Evolutionary conservation across 2,113 vertebrate genomes (phyloP).

Genomic region (Cynopterus brachyotis): DNA sequence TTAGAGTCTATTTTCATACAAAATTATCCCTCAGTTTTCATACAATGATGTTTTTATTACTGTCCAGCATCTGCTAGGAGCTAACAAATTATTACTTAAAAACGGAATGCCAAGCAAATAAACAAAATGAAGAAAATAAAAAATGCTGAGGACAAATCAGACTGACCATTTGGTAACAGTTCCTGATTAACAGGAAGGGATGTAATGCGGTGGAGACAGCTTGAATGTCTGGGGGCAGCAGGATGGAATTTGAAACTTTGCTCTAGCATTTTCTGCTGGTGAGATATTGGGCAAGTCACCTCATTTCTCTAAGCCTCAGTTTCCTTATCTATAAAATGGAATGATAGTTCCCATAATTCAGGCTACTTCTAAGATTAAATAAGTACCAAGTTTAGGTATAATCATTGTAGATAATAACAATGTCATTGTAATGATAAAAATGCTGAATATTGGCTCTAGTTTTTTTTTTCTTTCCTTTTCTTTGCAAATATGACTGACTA

Average conservation of each 20-base stretch:
- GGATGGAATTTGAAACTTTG: background rate
- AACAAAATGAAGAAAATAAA: background rate
- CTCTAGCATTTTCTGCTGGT: background rate
- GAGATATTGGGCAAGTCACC: background rate
- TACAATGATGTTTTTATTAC: background rate
- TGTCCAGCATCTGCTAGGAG: background rate
- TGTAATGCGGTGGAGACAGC: accelerated
- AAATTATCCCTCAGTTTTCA: background rate
- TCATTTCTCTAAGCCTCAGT: background rate
- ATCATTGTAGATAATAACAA: background rate
- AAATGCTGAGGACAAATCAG: background rate
- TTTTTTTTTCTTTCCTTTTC: background rate
- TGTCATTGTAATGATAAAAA: background rate
- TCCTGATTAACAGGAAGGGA: background rate
- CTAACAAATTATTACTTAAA: background rate
- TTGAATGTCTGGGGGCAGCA: background rate
- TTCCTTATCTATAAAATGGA: background rate
- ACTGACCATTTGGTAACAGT: background rate
- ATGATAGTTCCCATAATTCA: background rate
- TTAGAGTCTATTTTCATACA: background rate
- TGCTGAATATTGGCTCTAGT: background rate
- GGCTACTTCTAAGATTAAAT: background rate
- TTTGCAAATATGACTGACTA: background rate
- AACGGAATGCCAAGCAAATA: background rate
- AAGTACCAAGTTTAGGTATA: background rate